Evolutionary conservation across 2,888 invertebrate genomes (phyloP).

Genomic region (Ectropis crepuscularia): DNA sequence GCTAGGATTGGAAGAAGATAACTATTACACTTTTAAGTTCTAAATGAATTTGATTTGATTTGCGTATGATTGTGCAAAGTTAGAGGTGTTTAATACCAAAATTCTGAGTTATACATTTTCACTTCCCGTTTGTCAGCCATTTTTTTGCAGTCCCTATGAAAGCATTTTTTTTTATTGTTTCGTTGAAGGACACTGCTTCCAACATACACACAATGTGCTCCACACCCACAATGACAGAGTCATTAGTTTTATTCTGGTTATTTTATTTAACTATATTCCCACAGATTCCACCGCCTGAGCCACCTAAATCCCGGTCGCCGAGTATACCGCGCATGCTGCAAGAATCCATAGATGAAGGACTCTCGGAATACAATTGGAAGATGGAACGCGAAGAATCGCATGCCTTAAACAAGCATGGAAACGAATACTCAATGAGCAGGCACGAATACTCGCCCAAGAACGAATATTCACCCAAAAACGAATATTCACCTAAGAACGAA

Average conservation of each 20-base stretch:
- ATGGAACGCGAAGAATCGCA: constrained; percentile 66
- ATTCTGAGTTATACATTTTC: too few species aligned
- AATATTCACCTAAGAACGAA: constrained; percentile 25
- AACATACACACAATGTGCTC: too few species aligned
- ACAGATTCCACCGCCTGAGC: constrained; percentile 88
- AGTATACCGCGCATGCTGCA: constrained; percentile 77
- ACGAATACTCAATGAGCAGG: constrained; percentile 26
- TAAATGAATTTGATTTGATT: too few species aligned
- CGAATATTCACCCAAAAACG: constrained; percentile 22
- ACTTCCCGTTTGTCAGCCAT: too few species aligned
- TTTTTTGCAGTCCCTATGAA: too few species aligned
- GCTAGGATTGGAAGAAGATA: too few species aligned
- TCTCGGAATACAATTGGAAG: constrained; percentile 78
- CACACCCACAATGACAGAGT: too few species aligned
- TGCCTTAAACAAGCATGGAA: constrained; percentile 52
- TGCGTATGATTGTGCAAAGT: too few species aligned
- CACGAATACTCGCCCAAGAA: constrained; percentile 18
- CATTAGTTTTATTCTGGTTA: not conserved
- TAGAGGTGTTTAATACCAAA: too few species aligned
- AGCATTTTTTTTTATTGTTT: too few species aligned
- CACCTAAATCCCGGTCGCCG: constrained; percentile 83
- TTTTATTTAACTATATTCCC: constrained; percentile 1
- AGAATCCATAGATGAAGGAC: constrained; percentile 75
- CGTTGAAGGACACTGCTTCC: too few species aligned
- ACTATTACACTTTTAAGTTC: too few species aligned